phyloP scores from a whole-genome alignment of 2,888 invertebrate species.

The Stenolophus ochropezus region DNA sequence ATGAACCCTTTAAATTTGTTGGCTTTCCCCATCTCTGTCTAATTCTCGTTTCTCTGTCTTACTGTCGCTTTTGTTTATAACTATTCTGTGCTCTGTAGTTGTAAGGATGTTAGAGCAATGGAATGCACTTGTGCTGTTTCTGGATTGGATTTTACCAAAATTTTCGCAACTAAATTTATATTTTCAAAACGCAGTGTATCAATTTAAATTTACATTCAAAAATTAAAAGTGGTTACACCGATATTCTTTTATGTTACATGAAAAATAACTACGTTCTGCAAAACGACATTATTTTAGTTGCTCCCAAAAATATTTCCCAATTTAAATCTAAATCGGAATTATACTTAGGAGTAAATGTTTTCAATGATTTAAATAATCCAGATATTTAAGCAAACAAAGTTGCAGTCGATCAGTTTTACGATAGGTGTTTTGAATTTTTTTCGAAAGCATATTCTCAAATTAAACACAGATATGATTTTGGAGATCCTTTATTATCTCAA shows the following conservation, averaged over 20 bases:
- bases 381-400: not conserved
- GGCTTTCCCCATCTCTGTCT: no score
- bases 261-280: not conserved
- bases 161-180: no score
- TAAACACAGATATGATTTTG: not conserved
- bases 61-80: no score
- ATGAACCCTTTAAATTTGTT: no score
- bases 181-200: no score
- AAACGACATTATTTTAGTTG: not conserved
- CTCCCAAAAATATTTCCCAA: not conserved
- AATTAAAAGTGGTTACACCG: not conserved
- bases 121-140: no score
- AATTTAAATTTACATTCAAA: no score
- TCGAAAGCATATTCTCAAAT: not conserved
- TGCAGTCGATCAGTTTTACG: not conserved
- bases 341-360: not conserved
- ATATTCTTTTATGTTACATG: not conserved
- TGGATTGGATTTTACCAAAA: no score
- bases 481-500: not conserved
- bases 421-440: not conserved
- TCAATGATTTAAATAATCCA: not conserved
- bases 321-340: not conserved
- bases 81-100: no score
- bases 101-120: no score
- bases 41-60: no score